phyloP scores from a whole-genome alignment of 2,797 vertebrate species.

The Catamblyrhynchus diadema region DNA sequence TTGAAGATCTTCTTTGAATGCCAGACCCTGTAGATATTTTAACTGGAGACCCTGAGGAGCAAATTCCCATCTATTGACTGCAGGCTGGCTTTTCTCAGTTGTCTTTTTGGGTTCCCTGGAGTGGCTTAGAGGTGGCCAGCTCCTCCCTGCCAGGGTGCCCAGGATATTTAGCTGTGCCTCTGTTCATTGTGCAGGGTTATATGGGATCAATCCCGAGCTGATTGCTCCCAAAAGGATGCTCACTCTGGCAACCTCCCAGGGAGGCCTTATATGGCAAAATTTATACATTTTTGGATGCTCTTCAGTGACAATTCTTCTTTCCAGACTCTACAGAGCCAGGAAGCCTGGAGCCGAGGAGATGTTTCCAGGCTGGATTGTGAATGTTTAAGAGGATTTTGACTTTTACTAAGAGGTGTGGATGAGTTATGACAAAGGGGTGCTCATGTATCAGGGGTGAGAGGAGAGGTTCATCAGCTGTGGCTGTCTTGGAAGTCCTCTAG shows the following conservation, averaged over 20 bases:
- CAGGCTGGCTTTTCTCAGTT: neutral
- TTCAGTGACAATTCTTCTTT: neutral
- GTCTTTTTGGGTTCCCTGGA: neutral
- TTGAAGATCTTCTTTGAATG: neutral
- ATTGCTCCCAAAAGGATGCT: neutral
- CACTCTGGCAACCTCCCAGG: neutral
- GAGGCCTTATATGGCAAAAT: neutral
- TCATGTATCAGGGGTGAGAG: neutral
- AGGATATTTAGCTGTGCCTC: neutral
- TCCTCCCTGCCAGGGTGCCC: neutral
- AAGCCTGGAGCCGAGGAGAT: neutral
- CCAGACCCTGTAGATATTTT: neutral
- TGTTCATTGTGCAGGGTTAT: neutral
- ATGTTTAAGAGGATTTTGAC: neutral
- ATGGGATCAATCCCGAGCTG: neutral
- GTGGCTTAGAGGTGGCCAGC: neutral
- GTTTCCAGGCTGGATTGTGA: neutral
- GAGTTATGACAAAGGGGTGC: neutral
- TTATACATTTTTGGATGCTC: neutral
- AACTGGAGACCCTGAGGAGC: neutral
- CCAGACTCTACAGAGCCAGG: neutral
- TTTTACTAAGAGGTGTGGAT: neutral
- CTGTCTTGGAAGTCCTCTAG: neutral
- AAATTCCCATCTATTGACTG: neutral
- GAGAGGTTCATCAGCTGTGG: neutral